Conservation (phyloP, 2,113 vertebrate species). For the Nycticebus coucang region DNA sequence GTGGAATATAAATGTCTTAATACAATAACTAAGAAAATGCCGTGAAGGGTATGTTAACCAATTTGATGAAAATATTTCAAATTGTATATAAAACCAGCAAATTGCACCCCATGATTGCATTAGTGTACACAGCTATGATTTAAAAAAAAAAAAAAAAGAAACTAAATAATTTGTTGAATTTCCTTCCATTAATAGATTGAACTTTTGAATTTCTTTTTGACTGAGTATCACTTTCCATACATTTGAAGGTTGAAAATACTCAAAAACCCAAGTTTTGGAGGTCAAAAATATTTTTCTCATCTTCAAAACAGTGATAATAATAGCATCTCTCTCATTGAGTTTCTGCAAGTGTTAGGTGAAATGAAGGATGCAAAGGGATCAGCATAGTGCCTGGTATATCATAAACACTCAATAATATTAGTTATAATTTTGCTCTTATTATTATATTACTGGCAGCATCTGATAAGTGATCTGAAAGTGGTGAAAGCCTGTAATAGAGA, state of each 20-base stretch:
- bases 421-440: not conserved
- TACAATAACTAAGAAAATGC: no score
- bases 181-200: not conserved
- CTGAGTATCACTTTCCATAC: not conserved
- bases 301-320: not conserved
- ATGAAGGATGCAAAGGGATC: not conserved
- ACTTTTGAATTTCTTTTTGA: not conserved
- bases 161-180: not conserved
- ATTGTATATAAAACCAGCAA: no score
- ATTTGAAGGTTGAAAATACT: not conserved
- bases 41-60: no score
- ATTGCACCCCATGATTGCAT: no score
- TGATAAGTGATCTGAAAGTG: not conserved
- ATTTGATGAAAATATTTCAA: no score
- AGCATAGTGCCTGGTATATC: not conserved
- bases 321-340: not conserved
- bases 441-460: not conserved
- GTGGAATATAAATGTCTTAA: no score
- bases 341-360: not conserved
- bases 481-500: not conserved
- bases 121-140: no score
- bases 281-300: not conserved
- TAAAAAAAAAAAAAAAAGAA: not conserved
- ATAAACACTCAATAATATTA: not conserved
- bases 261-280: not conserved